Conservation (phyloP, 2,888 invertebrate species). For the Cyclophora punctaria region DNA sequence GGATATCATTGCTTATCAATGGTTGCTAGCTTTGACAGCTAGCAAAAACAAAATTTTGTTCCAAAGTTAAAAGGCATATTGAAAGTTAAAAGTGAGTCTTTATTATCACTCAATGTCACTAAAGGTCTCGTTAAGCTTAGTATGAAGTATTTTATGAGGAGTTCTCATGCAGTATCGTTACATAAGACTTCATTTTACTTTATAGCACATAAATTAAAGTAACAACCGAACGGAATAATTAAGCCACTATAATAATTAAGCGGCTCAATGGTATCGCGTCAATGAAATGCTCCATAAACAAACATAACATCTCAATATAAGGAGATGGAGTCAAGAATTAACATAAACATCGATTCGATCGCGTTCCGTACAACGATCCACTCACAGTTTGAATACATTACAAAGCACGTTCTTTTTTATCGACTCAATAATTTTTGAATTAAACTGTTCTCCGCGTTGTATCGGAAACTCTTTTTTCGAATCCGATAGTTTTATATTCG, state of each 20-base stretch:
- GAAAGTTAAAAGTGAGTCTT: too few species aligned
- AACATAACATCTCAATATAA: conserved; percentile 58
- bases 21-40: too few species aligned
- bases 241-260: conserved; percentile 46
- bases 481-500: conserved; percentile 1
- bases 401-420: conserved; percentile 53
- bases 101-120: too few species aligned
- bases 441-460: conserved; percentile 39
- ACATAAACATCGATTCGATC: conserved; percentile 64
- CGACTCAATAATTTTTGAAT: conserved; percentile 59
- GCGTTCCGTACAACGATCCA: conserved; percentile 46
- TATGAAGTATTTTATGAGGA: too few species aligned
- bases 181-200: not conserved
- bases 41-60: too few species aligned
- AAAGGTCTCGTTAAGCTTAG: too few species aligned
- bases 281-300: conserved; percentile 42
- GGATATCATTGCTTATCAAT: too few species aligned
- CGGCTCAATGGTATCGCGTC: conserved; percentile 34
- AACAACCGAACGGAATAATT: conserved; percentile 24
- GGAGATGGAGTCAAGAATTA: conserved; percentile 33
- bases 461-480: not conserved
- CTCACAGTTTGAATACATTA: conserved; percentile 64
- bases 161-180: too few species aligned
- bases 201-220: conserved; percentile 9
- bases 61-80: too few species aligned